A percentile compares a stretch with the other conserved stretches of the same genome.
These are phyloP conservation scores for Heliconius melpomene DNA, from an alignment of 1,140 invertebrate species.

Conservation along the genomic window DNA sequence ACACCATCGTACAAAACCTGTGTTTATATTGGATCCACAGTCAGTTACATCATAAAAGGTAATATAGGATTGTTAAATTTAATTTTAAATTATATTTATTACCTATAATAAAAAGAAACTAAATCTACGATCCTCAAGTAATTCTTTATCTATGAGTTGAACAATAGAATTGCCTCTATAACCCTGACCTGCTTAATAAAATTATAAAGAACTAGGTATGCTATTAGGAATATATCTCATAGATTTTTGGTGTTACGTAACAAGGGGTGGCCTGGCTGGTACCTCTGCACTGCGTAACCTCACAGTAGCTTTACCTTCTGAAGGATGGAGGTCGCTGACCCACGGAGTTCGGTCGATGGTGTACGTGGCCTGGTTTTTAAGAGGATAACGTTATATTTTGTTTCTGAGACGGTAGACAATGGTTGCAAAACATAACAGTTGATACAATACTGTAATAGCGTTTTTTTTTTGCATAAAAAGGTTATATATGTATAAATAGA, in stretches of 20 bases:
- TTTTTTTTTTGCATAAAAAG: not conserved
- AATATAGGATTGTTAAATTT: not conserved
- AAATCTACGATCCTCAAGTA: too few species aligned
- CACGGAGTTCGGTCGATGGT: conserved; percentile 31
- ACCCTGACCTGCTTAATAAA: not conserved
- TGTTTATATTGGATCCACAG: not conserved
- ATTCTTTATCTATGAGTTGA: not conserved
- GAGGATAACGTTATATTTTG: conserved; percentile 35
- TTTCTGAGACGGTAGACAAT: not conserved
- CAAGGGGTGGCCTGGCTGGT: conserved; percentile 1
- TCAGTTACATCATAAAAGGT: not conserved
- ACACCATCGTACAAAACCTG: not conserved
- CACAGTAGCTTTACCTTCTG: conserved; percentile 2
- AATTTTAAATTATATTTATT: not conserved
- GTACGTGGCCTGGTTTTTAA: conserved; percentile 33
- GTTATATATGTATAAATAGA: too few species aligned
- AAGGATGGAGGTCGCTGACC: conserved; percentile 35
- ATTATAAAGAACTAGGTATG: not conserved
- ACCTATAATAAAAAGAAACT: not conserved
- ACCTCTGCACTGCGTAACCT: conserved; percentile 27
- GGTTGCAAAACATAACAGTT: not conserved
- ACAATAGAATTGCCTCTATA: not conserved
- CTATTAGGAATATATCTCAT: not conserved
- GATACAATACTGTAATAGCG: not conserved
- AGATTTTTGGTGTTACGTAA: conserved; percentile 22